phyloP scores from a whole-genome alignment of 2,797 vertebrate genomes.

The Eutrigla gurnardus region DNA sequence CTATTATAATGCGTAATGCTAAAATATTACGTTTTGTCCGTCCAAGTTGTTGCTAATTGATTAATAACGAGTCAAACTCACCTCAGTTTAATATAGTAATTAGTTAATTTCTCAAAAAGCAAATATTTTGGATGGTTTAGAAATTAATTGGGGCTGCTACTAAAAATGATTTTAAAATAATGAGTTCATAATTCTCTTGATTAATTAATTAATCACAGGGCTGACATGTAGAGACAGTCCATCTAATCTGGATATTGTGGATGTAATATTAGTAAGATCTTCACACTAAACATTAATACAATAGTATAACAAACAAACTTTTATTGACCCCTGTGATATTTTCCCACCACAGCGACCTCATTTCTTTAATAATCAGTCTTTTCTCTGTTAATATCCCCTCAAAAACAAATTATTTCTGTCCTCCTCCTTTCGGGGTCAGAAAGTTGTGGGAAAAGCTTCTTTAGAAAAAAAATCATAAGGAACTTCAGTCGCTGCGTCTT shows the following conservation, averaged over 20 bases:
- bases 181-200: background rate
- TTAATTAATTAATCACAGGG: background rate
- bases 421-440: conserved; percentile 40
- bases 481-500: conserved; percentile 15
- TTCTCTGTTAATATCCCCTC: conserved; percentile 11
- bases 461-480: conserved; percentile 22
- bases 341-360: conserved; percentile 14
- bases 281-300: background rate
- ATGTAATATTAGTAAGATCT: background rate
- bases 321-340: conserved; percentile 4
- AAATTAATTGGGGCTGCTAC: background rate
- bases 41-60: background rate
- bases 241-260: background rate
- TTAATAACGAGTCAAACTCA: background rate
- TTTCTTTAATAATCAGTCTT: conserved; percentile 24
- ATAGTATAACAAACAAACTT: background rate
- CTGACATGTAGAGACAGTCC: too few species aligned
- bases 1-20: too few species aligned
- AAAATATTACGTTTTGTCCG: background rate
- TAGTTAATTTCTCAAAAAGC: background rate
- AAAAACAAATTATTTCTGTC: conserved; percentile 32
- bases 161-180: background rate
- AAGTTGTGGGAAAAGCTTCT: conserved; percentile 64
- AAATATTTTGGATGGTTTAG: background rate
- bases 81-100: background rate